Evolutionary conservation across 2,888 invertebrate species (phyloP).

Genomic region (Plusia festucae): DNA sequence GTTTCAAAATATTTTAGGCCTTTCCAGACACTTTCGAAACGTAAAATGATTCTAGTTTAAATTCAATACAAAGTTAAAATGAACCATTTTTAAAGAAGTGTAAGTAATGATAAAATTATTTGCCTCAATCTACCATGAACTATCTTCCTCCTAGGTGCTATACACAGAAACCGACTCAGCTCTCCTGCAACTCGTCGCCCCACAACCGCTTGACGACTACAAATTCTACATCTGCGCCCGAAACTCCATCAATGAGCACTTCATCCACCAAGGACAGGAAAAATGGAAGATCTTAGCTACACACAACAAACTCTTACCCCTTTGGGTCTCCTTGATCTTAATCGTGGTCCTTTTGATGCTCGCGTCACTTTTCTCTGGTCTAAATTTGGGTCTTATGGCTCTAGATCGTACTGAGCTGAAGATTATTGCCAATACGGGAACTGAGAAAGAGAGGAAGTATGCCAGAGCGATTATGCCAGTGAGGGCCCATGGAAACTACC

Average conservation of each 20-base stretch:
- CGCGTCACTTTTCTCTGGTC: conserved; percentile 98
- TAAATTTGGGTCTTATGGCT: conserved; percentile 99
- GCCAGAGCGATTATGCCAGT: conserved; percentile 97
- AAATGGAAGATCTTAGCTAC: conserved; percentile 91
- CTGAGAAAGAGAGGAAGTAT: conserved; percentile 94
- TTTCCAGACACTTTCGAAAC: too few species aligned
- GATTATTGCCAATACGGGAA: conserved; percentile 98
- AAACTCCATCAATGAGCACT: conserved; percentile 70
- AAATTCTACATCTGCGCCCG: conserved; percentile 81
- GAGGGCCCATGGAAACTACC: conserved; percentile 97
- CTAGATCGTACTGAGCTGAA: conserved; percentile 98
- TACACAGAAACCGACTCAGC: conserved; percentile 69
- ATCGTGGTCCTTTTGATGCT: conserved; percentile 93
- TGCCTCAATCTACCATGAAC: neutral
- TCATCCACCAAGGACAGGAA: conserved; percentile 91
- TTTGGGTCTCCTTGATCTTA: conserved; percentile 94
- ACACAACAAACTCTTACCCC: conserved; percentile 92
- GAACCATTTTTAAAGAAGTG: too few species aligned
- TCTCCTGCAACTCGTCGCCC: conserved; percentile 72
- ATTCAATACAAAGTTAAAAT: too few species aligned
- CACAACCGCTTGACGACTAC: conserved; percentile 74
- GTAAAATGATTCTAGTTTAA: too few species aligned
- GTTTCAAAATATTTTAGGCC: too few species aligned
- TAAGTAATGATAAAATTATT: too few species aligned
- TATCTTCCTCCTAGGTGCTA: conserved; percentile 68